Conservation (phyloP, 2,797 vertebrate species). For the Molossus alvarezi region DNA sequence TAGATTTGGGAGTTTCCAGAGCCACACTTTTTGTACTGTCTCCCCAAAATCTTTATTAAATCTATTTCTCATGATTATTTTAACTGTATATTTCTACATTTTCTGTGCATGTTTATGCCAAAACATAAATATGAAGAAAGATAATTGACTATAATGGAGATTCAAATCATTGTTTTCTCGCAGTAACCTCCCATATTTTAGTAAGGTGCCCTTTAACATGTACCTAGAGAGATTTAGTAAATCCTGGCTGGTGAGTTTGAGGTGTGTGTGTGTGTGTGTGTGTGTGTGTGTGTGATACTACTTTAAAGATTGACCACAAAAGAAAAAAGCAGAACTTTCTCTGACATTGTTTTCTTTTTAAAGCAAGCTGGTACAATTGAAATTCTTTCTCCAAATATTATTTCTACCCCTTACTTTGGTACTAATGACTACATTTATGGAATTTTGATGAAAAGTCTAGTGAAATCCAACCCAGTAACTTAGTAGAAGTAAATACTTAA, state of each 20-base stretch:
- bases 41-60: background rate
- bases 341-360: background rate
- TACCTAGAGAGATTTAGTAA: background rate
- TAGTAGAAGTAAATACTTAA: background rate
- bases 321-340: background rate
- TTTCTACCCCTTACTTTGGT: background rate
- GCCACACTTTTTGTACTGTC: background rate
- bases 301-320: constrained; percentile 16
- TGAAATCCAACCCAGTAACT: background rate
- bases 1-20: constrained; percentile 40
- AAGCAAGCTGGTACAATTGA: background rate
- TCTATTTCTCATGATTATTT: constrained; percentile 20
- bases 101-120: background rate
- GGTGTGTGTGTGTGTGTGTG: background rate
- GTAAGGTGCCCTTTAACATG: background rate
- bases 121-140: constrained; percentile 13
- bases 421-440: background rate
- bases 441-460: background rate
- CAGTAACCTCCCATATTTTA: background rate
- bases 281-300: background rate
- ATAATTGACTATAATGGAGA: background rate
- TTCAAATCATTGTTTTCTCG: background rate
- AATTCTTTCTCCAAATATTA: constrained; percentile 34
- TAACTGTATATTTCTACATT: background rate
- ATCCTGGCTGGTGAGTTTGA: background rate